A percentile compares a stretch with the other conserved stretches of the same genome.
These are phyloP conservation scores for Rhaphigaster nebulosa DNA, from an alignment of 2,888 invertebrate species.

Conservation along the genomic window DNA sequence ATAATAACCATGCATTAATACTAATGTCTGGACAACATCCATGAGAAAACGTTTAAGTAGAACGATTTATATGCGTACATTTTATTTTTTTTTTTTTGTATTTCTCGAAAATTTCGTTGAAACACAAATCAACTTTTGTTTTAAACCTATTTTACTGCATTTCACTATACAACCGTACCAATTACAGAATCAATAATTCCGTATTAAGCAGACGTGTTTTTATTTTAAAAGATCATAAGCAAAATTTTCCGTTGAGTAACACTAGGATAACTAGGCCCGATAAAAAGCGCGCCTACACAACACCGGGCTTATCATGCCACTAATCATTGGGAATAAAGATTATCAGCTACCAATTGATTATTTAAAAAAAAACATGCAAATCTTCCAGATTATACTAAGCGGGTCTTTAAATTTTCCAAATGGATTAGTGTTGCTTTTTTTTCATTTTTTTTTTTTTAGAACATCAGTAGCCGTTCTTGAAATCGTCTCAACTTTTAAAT, in stretches of 20 bases:
- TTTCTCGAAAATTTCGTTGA: too few species aligned
- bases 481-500: too few species aligned
- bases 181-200: too few species aligned
- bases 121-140: too few species aligned
- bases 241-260: background rate
- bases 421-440: background rate
- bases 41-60: too few species aligned
- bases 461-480: background rate
- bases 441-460: background rate
- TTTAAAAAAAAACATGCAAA: background rate
- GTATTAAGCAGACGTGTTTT: background rate
- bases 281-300: background rate
- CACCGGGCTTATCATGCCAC: background rate
- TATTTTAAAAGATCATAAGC: background rate
- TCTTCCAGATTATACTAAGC: constrained; percentile 5
- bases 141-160: too few species aligned
- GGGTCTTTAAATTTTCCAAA: background rate
- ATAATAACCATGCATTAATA: too few species aligned
- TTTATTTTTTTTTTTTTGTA: too few species aligned
- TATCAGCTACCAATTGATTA: background rate
- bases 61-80: too few species aligned
- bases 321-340: background rate
- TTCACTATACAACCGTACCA: too few species aligned
- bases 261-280: background rate
- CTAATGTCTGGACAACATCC: too few species aligned